Conservation (phyloP, 23 tunicate genomes). For the Oikopleura vanhoeffeni region DNA sequence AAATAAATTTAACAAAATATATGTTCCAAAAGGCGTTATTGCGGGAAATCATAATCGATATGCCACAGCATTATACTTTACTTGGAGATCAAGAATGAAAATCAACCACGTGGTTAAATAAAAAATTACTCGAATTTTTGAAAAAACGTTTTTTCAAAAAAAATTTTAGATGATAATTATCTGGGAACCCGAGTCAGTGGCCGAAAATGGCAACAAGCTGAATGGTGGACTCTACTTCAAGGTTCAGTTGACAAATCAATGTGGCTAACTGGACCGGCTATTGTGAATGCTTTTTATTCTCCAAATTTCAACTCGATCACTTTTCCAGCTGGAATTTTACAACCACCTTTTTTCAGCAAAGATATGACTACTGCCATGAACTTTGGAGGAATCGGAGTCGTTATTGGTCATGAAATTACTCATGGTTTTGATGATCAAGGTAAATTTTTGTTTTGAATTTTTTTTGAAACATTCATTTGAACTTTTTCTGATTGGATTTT, state of each 20-base stretch:
- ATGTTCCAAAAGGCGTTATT: too few species aligned
- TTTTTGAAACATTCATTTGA: too few species aligned
- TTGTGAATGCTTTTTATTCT: slow-evolving; percentile 14
- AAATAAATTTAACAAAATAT: too few species aligned
- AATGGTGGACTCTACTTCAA: not conserved
- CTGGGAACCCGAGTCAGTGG: not conserved
- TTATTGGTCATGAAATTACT: slow-evolving; percentile 17
- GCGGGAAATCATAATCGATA: too few species aligned
- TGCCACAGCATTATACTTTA: too few species aligned
- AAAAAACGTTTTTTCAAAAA: too few species aligned
- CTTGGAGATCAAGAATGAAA: too few species aligned
- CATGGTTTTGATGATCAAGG: slow-evolving; percentile 17
- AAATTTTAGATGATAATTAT: too few species aligned
- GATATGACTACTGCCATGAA: slow-evolving; percentile 9
- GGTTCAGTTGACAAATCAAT: not conserved
- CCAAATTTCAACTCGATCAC: not conserved
- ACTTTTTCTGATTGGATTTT: too few species aligned
- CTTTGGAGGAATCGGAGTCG: slow-evolving; percentile 12
- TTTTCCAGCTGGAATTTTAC: slow-evolving; percentile 16
- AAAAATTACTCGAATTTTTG: not conserved
- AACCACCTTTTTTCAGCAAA: slow-evolving; percentile 7
- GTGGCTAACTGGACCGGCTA: slow-evolving; percentile 1
- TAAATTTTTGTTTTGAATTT: too few species aligned
- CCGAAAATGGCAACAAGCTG: not conserved
- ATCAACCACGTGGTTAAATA: too few species aligned